Conservation (phyloP, 2,113 vertebrate species). For the Gopherus evgoodei region DNA sequence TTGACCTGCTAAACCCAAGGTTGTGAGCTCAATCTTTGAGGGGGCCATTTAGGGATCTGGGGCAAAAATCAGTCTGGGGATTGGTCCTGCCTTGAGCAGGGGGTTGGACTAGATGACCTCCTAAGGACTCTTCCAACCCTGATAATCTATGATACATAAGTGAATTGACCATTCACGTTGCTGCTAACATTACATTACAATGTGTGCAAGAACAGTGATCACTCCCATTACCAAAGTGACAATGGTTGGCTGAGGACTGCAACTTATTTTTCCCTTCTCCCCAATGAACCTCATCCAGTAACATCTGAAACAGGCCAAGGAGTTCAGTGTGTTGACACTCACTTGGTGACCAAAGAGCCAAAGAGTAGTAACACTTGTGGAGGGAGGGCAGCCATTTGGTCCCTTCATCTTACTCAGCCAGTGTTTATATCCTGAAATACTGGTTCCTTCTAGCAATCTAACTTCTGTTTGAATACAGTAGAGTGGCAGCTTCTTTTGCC, state of each 20-base stretch:
- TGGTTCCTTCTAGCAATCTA: neutral
- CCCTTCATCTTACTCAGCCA: accelerated
- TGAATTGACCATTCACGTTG: constrained; percentile 61
- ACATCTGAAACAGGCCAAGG: neutral
- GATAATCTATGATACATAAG: constrained; percentile 2
- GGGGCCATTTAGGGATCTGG: too few species aligned
- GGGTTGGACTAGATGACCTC: too few species aligned
- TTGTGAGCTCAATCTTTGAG: too few species aligned
- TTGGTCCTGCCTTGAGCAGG: too few species aligned
- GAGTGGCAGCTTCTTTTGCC: neutral
- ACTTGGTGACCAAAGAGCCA: neutral
- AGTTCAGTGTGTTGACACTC: neutral
- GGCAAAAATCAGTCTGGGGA: too few species aligned
- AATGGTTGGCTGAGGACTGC: constrained; percentile 52
- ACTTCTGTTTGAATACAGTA: accelerated
- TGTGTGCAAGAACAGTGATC: constrained; percentile 50
- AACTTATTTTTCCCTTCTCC: constrained; percentile 53
- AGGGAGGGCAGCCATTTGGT: neutral
- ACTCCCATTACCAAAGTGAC: constrained; percentile 66
- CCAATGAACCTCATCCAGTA: constrained; percentile 49
- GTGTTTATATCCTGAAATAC: neutral
- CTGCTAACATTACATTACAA: constrained; percentile 68
- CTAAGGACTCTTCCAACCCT: too few species aligned
- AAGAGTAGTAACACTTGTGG: neutral
- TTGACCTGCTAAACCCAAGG: too few species aligned